Evolutionary conservation across 2,888 invertebrate genomes (phyloP), one percentile per base, ranked within the genome.

Genomic region (Augochlorella aurata): DNA sequence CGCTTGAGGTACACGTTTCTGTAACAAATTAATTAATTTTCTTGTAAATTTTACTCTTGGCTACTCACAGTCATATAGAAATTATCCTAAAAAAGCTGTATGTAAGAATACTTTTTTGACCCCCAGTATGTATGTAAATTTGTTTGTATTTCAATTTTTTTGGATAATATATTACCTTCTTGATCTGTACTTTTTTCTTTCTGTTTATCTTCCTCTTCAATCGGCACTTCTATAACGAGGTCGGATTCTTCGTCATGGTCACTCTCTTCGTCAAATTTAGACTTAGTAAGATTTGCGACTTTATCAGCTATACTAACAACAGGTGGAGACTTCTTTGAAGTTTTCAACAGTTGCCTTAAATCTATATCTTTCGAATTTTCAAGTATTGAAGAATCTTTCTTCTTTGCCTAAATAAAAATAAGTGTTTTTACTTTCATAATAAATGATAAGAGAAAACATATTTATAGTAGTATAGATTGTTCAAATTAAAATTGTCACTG

Each of bases 341-440:
- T 72, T 29, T 87, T 83, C 50, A 94, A 85, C 44, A 94, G 84
- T 80, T 94, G 94, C 54, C 94, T 91, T 38, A 94, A 93, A 88
- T 94, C 94, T 2, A 94, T 88, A 81, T 94, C 94, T 83, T 93
- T 93, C 18, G 90, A 83, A 67, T 89, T 87, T 18, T 92, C 84
- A 58, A 81, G 68, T 47, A 69, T 18, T 29, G 80, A 74, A 0
- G 84, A 38, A 29, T 77, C 81, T 24, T 89, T 89, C 58, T 87
- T 88, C 50, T 89, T 91, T 68, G 84, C 82, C 89, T 90, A 54
- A 9, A 86, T 80, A 50, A 44, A 47, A 72, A 68, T 21, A 70
- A 9, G n/a, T 4, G 29, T 38, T 29, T 38, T 54, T 44, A 61
- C n/a, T 45, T 44, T 16, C n/a, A 54, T 21, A 70, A 24, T n/a